Evolutionary conservation across 2,113 vertebrate species (phyloP).

Genomic region (Nesogale talazaci): DNA sequence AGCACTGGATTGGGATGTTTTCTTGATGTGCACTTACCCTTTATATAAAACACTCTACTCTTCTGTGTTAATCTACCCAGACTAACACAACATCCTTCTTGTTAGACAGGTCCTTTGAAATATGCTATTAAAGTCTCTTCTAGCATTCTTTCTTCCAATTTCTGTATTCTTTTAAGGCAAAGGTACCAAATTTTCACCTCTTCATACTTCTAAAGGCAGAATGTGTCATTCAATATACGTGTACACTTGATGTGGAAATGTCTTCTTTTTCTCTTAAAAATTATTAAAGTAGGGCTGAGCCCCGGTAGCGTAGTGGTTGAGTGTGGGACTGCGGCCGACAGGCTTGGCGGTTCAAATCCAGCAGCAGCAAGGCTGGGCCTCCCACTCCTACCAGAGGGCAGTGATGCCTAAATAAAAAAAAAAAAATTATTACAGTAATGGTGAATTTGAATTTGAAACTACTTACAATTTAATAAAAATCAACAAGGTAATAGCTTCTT

Average conservation of each 20-base stretch:
- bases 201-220: constrained; percentile 11
- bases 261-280: neutral
- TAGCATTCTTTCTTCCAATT: neutral
- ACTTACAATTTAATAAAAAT: constrained; percentile 31
- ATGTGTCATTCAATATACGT: neutral
- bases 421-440: neutral
- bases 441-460: neutral
- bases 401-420: too few species aligned
- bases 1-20: too few species aligned
- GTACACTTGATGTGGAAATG: neutral
- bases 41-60: too few species aligned
- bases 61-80: too few species aligned
- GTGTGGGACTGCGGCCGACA: too few species aligned
- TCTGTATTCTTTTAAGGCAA: neutral
- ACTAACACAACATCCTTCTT: too few species aligned
- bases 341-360: too few species aligned
- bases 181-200: neutral
- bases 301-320: too few species aligned
- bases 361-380: too few species aligned
- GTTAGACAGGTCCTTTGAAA: neutral
- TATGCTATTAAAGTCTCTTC: neutral
- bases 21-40: too few species aligned
- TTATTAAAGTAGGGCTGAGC: neutral
- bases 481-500: neutral
- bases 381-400: too few species aligned